Percentiles rank a stretch among this genome's conserved stretches.
Evolutionary conservation across 2,888 invertebrate species (phyloP).

Genomic region (Onthophagus sagittarius): DNA sequence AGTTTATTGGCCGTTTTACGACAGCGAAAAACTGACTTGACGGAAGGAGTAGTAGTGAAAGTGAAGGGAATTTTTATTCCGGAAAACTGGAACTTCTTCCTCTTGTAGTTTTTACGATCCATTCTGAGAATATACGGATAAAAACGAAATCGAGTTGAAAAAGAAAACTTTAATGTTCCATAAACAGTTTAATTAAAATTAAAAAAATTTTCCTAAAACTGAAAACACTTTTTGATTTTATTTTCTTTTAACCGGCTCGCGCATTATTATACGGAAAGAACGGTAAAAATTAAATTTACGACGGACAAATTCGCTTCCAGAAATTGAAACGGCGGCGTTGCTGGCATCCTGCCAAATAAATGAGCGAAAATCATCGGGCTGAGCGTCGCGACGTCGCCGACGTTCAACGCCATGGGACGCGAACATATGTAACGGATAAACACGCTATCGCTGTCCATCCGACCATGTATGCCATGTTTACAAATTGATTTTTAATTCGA

Average conservation of each 20-base stretch:
- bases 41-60: too few relatives aligned
- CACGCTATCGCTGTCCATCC: background rate
- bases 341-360: background rate
- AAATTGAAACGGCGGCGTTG: background rate
- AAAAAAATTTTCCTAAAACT: background rate
- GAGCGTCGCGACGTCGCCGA: background rate
- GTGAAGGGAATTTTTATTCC: too few relatives aligned
- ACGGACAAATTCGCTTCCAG: background rate
- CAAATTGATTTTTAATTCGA: background rate
- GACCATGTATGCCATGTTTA: background rate
- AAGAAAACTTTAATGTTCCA: too few relatives aligned
- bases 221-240: background rate
- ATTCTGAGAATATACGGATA: too few relatives aligned
- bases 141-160: too few relatives aligned
- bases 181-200: too few relatives aligned
- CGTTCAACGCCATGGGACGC: background rate
- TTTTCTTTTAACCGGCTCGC: background rate
- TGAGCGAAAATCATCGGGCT: background rate
- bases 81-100: too few relatives aligned
- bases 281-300: background rate
- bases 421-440: constrained; percentile 12
- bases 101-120: too few relatives aligned
- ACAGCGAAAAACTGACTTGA: too few relatives aligned
- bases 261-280: background rate
- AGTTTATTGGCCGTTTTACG: too few relatives aligned